A percentile compares a stretch with the other conserved stretches of the same genome.
Evolutionary conservation across 2,113 vertebrate genomes (phyloP).

Genomic region (Cryptomyrus ogoouensis): DNA sequence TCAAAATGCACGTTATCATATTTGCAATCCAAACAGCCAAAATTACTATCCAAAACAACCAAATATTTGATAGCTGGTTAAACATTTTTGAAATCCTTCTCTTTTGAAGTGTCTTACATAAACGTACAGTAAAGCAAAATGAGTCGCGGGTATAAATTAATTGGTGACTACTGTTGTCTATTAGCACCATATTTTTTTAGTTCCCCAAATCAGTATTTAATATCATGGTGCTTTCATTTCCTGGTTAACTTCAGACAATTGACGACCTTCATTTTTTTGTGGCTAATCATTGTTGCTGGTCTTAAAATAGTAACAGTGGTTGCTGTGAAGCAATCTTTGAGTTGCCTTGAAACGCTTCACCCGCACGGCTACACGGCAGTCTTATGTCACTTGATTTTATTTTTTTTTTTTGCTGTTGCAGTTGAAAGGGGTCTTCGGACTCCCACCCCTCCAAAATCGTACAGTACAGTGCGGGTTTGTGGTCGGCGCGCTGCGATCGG

Average conservation of each 20-base stretch:
- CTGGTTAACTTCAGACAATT: neutral
- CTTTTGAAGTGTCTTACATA: slow-evolving; percentile 8
- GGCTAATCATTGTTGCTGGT: neutral
- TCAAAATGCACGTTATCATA: neutral
- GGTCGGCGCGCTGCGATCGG: slow-evolving; percentile 33
- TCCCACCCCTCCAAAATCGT: slow-evolving; percentile 12
- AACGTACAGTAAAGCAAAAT: slow-evolving; percentile 10
- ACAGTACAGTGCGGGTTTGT: slow-evolving; percentile 32
- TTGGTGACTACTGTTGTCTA: slow-evolving; percentile 11
- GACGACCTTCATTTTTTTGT: neutral
- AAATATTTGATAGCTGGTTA: slow-evolving; percentile 17
- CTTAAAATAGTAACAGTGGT: neutral
- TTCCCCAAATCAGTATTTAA: neutral
- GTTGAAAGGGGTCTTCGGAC: neutral
- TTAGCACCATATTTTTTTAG: neutral
- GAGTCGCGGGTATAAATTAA: slow-evolving; percentile 4
- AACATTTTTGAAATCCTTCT: slow-evolving; percentile 13
- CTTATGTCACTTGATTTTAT: neutral
- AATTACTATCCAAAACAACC: slow-evolving; percentile 14
- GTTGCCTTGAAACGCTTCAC: neutral
- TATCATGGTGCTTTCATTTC: neutral
- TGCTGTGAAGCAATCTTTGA: neutral
- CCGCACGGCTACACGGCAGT: neutral
- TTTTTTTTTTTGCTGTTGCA: neutral
- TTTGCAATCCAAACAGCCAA: slow-evolving; percentile 14